A percentile compares a stretch with the other conserved stretches of the same genome.
Conservation (phyloP, 2,797 vertebrate genomes). For the Ceryle rudis region DNA sequence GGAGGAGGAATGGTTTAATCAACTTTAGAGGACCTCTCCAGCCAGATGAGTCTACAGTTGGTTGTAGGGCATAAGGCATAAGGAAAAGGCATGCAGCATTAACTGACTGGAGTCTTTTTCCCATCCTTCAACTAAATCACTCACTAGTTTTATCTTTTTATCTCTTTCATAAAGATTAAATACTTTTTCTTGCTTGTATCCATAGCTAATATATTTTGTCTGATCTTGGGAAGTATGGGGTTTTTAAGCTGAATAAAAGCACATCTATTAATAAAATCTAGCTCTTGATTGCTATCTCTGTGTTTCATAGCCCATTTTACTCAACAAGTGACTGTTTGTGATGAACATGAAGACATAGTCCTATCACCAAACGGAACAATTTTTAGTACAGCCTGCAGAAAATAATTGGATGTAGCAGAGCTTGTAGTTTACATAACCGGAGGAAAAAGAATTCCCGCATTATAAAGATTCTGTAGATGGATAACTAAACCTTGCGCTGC, state of each 20-base stretch:
- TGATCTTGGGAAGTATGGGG: slow-evolving; percentile 33
- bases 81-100: neutral
- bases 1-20: neutral
- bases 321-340: slow-evolving; percentile 17
- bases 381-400: neutral
- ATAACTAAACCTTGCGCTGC: neutral
- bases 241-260: slow-evolving; percentile 43
- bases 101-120: neutral
- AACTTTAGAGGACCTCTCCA: neutral
- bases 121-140: slow-evolving; percentile 2
- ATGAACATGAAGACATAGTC: neutral
- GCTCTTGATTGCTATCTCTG: slow-evolving; percentile 28
- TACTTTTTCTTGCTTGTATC: slow-evolving; percentile 10
- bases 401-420: neutral
- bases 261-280: slow-evolving; percentile 31
- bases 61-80: neutral
- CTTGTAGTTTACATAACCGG: fast-evolving
- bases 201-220: slow-evolving; percentile 54
- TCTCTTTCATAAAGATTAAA: slow-evolving; percentile 39
- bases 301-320: slow-evolving; percentile 31
- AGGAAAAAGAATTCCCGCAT: neutral
- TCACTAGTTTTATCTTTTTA: slow-evolving; percentile 27
- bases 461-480: neutral
- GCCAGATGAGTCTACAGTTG: neutral
- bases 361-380: neutral